These are phyloP conservation scores for Herminia tarsipennalis DNA, from an alignment of 2,888 invertebrate species.

Conservation along the genomic window DNA sequence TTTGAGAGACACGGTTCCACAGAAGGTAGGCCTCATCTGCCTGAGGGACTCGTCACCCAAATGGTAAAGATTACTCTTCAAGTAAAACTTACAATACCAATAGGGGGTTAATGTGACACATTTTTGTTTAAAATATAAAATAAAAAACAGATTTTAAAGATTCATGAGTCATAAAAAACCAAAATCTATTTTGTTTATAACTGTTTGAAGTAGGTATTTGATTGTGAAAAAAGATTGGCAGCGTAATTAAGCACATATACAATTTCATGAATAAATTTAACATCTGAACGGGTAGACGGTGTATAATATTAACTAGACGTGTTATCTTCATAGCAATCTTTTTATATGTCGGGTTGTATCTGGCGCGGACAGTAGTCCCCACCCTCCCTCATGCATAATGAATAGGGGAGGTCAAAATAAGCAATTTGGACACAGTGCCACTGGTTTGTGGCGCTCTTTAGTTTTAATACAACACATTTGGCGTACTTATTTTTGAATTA, in stretches of 20 bases:
- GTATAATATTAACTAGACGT: slow-evolving; percentile 46
- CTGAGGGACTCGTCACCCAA: too few species aligned
- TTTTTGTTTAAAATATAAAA: too few species aligned
- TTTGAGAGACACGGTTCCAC: too few species aligned
- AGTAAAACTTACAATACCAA: too few species aligned
- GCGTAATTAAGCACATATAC: slow-evolving; percentile 10
- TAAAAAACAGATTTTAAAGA: too few species aligned
- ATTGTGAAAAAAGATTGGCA: slow-evolving; percentile 8
- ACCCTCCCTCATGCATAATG: slow-evolving; percentile 75
- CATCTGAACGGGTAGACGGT: slow-evolving; percentile 21
- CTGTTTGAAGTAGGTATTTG: slow-evolving; percentile 1
- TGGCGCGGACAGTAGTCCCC: slow-evolving; percentile 54
- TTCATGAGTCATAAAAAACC: neutral
- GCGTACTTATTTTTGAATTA: slow-evolving; percentile 45
- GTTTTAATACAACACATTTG: slow-evolving; percentile 69
- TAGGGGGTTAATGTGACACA: too few species aligned
- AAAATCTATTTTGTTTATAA: neutral
- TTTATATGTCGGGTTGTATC: slow-evolving; percentile 56
- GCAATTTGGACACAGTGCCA: slow-evolving; percentile 77
- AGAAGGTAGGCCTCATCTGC: too few species aligned
- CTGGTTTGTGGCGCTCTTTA: slow-evolving; percentile 74
- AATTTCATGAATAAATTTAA: slow-evolving; percentile 17
- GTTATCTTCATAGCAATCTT: slow-evolving; percentile 61
- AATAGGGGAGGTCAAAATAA: slow-evolving; percentile 76
- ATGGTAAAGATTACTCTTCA: too few species aligned